Base-by-base conservation (phyloP, 2,888 invertebrate species). In the Brachyptera risi region DNA sequence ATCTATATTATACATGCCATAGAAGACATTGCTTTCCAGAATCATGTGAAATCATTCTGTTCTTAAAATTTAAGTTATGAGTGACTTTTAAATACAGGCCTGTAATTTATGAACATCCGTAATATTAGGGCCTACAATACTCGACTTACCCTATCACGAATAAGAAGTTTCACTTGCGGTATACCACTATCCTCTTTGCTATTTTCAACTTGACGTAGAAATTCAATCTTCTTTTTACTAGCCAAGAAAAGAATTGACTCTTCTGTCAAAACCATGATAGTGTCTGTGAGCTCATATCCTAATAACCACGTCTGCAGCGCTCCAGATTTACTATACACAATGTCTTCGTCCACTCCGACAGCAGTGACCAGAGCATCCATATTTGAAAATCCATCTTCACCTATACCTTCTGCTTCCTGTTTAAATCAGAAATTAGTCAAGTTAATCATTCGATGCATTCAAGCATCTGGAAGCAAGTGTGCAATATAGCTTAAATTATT, bases 191-290 rank as follows among this genome's bases (percentile, higher is more conserved):
- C 91, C 69, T 92, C 93, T 74, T 90, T 92, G 19, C 83, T 83
- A 71, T 84, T 87, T 74, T 95, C 93, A 44, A 94, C 86, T 74
- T 93, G 92, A 69, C 91, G 86, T 56, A 99, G 79, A 76, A 97
- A 99, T 70, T 98, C 97, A 65, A 96, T 94, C 76, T 99, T 99
- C 80, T 97, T 97, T 76, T 96, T 97, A 72, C 96, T 96, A 1
- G 96, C 93, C 61, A 99, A 79, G 71, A 99, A 93, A 72, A 88
- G 87, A 65, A 97, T 88, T 38, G 85, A 84, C 47, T 90, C 85
- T 68, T 92, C 88, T 40, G 93, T 88, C 65, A 99, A 82, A 5
- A 98, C 86, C 79, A 95, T 91, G 59, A 98, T 87, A 0, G 96
- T 97, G 73, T 99, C 99, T 0, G 95, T 90, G 57, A 99, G 79